These are phyloP conservation scores for Malacosoma neustria DNA, from an alignment of 2,888 invertebrate genomes.

Conservation along the genomic window DNA sequence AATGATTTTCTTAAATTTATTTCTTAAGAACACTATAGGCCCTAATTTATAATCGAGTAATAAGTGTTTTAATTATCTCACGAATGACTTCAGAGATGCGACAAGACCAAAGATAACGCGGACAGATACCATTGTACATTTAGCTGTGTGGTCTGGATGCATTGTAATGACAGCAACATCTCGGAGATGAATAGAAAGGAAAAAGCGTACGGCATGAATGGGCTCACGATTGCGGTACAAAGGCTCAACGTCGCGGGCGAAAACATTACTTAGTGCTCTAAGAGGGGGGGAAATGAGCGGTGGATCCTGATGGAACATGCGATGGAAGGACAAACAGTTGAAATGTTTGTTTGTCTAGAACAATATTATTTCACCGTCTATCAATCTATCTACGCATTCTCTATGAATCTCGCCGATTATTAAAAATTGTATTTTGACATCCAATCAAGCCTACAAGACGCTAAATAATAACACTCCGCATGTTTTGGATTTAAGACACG, in stretches of 20 bases:
- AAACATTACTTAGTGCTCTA: constrained; percentile 27
- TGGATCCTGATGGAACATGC: constrained; percentile 1
- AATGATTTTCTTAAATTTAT: too few relatives aligned
- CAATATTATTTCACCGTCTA: too few relatives aligned
- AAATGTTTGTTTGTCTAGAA: too few relatives aligned
- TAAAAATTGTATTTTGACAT: too few relatives aligned
- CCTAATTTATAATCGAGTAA: not conserved
- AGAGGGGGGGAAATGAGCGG: not conserved
- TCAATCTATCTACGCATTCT: too few relatives aligned
- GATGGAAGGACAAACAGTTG: too few relatives aligned
- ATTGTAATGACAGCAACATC: constrained; percentile 10
- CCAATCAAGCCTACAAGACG: too few relatives aligned
- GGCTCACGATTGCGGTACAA: constrained; percentile 33
- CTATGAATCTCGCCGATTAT: too few relatives aligned
- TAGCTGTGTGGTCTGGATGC: not conserved
- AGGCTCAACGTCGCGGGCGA: constrained; percentile 17
- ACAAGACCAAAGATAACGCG: not conserved
- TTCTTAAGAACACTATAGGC: too few relatives aligned
- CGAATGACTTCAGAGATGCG: not conserved
- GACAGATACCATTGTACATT: too few relatives aligned
- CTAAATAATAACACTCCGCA: too few relatives aligned
- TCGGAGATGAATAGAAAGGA: constrained; percentile 24
- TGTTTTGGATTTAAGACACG: too few relatives aligned
- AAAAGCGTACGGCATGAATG: constrained; percentile 29
- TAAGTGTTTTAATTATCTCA: not conserved